Conservation (phyloP, 1,140 invertebrate genomes). For the Camponotus pennsylvanicus region DNA sequence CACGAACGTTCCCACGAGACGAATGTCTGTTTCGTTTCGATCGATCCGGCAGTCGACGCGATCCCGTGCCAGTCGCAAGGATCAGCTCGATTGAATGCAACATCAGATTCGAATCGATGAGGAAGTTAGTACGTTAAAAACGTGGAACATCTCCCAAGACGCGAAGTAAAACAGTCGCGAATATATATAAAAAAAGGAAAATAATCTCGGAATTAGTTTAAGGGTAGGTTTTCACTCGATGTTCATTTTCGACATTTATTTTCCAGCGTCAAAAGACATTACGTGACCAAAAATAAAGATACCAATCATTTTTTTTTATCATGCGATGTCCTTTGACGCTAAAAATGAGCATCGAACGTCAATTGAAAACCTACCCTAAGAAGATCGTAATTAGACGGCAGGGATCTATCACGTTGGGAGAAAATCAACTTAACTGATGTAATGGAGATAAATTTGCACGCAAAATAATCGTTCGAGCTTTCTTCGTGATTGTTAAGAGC, state of each 20-base stretch:
- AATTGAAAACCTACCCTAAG: too few species aligned
- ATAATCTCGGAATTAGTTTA: neutral
- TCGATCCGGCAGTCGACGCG: conserved; percentile 55
- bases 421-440: conserved; percentile 9
- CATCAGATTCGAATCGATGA: conserved; percentile 22
- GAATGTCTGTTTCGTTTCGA: conserved; percentile 36
- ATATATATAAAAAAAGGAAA: neutral
- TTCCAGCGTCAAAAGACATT: too few species aligned
- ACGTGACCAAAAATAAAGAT: too few species aligned
- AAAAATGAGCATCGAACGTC: too few species aligned
- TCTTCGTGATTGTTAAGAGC: neutral
- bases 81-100: conserved; percentile 19
- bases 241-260: too few species aligned
- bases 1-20: conserved; percentile 39
- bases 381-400: neutral
- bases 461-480: neutral
- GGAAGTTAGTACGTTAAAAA: conserved; percentile 9
- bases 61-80: conserved; percentile 70
- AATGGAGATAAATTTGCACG: conserved; percentile 11
- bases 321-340: too few species aligned
- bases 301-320: too few species aligned
- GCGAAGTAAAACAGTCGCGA: neutral
- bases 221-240: neutral
- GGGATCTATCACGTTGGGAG: neutral
- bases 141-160: neutral